Base-by-base conservation (phyloP, 2,113 vertebrate species). In the Ameiurus melas region DNA sequence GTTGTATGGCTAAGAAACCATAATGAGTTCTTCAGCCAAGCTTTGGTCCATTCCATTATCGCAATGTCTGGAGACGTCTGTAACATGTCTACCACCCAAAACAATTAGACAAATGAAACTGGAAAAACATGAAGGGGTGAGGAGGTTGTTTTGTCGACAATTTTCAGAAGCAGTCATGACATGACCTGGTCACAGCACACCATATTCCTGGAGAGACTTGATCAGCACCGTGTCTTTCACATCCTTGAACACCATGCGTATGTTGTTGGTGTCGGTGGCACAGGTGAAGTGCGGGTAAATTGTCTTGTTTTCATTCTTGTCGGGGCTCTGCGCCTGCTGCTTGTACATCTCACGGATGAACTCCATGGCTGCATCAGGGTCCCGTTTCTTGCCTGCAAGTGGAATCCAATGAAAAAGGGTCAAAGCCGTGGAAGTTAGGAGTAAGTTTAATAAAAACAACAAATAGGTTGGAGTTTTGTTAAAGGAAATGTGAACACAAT, bases 211-310 rank as follows among this genome's bases (percentile, higher is more conserved):
- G 71, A 96, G 92, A 17, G 95, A 95, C 90, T 92, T 93, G 77
- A 95, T 93, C 80, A 98, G 94, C 55, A 98, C 96, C 0, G 96
- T 96, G 90, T 98, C 97, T 91, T 95, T 96, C 70, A 98, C 93
- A 30, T 97, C 96, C 8, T 82, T 94, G 92, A 98, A 98, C 58
- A 98, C 97, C 33, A 84, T 94, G 80, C 96, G 95, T 89, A 98
- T 97, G 94, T 97, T 98, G 92, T 95, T 94, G 47, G 97, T 98
- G 94, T 98, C 97, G 0, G 97, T 98, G 92, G 97, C 97, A 6
- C 97, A 98, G 86, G 97, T 98, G 94, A 96, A 97, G 94, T 98
- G 97, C 1, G 93, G 92, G 90, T 97, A 98, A 70, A 98, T 89
- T 0, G 89, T 92, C 91, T 95, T 96, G 88, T 91, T 85, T 71